phyloP scores from a whole-genome alignment of 2,113 vertebrate genomes.

The Chloropsis hardwickii region DNA sequence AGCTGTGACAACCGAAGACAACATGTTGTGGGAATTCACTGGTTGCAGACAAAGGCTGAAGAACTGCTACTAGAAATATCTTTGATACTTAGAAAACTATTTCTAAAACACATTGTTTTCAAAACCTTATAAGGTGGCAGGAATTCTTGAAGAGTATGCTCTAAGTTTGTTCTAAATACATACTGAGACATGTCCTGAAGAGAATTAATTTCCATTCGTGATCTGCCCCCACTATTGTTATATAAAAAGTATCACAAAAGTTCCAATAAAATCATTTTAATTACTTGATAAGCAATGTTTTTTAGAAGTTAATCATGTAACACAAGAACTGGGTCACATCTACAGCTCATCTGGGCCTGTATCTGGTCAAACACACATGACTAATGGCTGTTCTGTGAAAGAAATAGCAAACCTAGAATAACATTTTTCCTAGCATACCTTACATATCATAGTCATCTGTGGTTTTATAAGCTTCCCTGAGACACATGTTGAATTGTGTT shows the following conservation, averaged over 20 bases:
- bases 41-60: neutral
- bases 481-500: neutral
- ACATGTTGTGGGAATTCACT: neutral
- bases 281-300: neutral
- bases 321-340: neutral
- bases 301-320: neutral
- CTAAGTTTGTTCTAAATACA: neutral
- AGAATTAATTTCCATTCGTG: neutral
- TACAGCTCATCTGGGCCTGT: neutral
- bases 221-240: neutral
- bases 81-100: neutral
- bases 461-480: neutral
- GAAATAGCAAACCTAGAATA: neutral
- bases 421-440: neutral
- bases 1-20: neutral
- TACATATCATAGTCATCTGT: neutral
- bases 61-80: neutral
- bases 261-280: neutral
- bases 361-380: neutral
- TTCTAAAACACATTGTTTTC: neutral
- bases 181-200: neutral
- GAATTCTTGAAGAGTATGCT: neutral
- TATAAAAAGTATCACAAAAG: neutral
- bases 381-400: neutral
- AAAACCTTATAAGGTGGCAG: neutral